phyloP scores from a whole-genome alignment of 30 jellyfish, hydroid and myxozoan species.

The Haliclystus octoradiatus region DNA sequence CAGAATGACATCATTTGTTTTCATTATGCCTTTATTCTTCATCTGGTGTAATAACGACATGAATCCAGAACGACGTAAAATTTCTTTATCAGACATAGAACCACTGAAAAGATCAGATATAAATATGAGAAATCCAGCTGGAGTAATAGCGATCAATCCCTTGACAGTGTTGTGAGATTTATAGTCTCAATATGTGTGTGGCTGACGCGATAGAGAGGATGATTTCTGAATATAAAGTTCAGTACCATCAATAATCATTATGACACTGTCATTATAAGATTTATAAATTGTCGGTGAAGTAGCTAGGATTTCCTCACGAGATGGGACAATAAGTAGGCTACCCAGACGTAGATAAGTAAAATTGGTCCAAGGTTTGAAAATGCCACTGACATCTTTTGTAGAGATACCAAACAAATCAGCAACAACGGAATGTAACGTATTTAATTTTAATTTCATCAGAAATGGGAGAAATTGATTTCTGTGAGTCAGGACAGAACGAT shows the following conservation, averaged over 20 bases:
- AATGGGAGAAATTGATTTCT: background rate
- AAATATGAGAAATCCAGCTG: background rate
- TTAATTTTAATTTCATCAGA: background rate
- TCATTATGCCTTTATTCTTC: background rate
- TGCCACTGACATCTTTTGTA: background rate
- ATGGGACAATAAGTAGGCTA: background rate
- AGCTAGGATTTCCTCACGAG: background rate
- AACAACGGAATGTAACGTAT: background rate
- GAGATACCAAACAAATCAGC: background rate
- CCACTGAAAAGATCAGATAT: background rate
- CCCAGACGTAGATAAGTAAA: background rate
- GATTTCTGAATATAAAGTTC: background rate
- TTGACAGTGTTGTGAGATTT: background rate
- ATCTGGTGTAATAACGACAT: background rate
- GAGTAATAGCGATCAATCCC: background rate
- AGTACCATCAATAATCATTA: background rate
- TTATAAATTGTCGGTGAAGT: background rate
- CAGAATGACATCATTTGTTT: background rate
- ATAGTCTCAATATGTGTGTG: background rate
- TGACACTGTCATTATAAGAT: background rate
- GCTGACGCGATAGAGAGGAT: background rate
- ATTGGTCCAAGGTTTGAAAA: background rate
- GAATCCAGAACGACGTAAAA: background rate
- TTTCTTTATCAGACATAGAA: background rate
- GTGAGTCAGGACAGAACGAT: background rate